Base-by-base conservation (phyloP, 1,140 invertebrate species). In the Lutraria rhynchaena region DNA sequence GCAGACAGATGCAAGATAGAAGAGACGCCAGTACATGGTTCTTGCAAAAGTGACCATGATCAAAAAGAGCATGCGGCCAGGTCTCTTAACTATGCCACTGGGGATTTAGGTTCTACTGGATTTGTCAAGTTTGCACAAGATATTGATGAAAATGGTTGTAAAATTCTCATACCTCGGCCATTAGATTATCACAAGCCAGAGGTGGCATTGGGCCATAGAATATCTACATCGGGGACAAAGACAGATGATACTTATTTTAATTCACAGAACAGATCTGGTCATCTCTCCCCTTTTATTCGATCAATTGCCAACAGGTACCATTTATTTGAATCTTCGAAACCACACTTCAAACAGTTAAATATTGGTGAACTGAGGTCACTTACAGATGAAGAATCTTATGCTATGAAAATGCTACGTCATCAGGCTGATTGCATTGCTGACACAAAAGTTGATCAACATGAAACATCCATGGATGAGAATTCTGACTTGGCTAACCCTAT, bases 211-310 rank as follows among this genome's bases (percentile, higher is more conserved):
- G 37, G 5, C 15, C 5, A 41, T 7, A 41, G 15, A 15, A 5
- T 15, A 7, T 15, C 11, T 41, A 15, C 31, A 27, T 3, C 24
- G 27, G 3, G 49, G 27, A 9, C 19, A 17, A 51, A 41, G n/a
- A 58, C 60, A 33, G 41, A 37, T 19, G 65, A 84, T 17, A 82
- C 83, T 3, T 86, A 86, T 58, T 65, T 87, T 17, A 63, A 76
- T 29, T 65, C 81, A 19, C 75, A 84, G 15, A 84, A 84, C 37
- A 69, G 65, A 15, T 53, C 70, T 53, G 77, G 71, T 22, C 35
- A 83, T 29, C 76, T 87, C 17, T 83, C 86, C 24, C 86, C 86
- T 22, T 86, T 85, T 74, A 84, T 87, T n/a, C 82, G 60, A 53
- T 55, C 74, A 1, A 81, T 87, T 71, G 85, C 82, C 27, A 55